Evolutionary conservation across 2,113 vertebrate genomes (phyloP).

Genomic region (Glareola pratincola): DNA sequence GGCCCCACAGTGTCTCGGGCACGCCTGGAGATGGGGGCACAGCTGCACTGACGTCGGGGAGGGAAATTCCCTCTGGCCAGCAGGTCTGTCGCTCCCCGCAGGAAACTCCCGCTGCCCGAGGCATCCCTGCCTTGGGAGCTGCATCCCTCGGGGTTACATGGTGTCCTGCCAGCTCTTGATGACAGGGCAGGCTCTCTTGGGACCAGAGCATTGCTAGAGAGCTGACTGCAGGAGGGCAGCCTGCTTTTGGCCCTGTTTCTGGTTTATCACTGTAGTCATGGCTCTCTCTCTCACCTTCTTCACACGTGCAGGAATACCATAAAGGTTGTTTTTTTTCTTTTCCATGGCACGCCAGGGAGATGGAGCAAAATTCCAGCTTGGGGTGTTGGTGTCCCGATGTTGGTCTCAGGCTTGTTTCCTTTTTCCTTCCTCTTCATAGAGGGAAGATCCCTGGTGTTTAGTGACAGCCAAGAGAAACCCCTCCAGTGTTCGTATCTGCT

Average conservation of each 20-base stretch:
- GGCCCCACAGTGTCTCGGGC: neutral
- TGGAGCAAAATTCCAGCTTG: neutral
- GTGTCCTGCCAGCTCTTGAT: neutral
- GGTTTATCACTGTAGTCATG: accelerated
- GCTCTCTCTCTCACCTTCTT: neutral
- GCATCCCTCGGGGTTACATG: neutral
- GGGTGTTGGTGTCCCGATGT: neutral
- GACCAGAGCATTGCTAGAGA: neutral
- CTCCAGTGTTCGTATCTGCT: neutral
- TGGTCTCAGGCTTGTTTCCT: neutral
- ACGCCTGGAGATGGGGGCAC: neutral
- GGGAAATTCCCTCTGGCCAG: constrained; percentile 13
- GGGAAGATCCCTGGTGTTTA: neutral
- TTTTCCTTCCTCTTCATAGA: neutral
- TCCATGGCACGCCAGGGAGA: neutral
- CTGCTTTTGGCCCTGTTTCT: neutral
- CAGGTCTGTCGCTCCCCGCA: neutral
- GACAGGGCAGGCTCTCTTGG: neutral
- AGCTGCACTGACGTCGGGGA: constrained; percentile 7
- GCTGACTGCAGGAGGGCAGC: neutral
- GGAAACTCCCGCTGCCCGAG: neutral
- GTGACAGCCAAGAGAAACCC: neutral
- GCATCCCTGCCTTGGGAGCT: neutral
- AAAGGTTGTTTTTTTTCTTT: neutral
- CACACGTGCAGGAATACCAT: neutral